A percentile compares a stretch with the other conserved stretches of the same genome.
Conservation (phyloP, 2,888 invertebrate species). For the Zygogramma bicolorata region DNA sequence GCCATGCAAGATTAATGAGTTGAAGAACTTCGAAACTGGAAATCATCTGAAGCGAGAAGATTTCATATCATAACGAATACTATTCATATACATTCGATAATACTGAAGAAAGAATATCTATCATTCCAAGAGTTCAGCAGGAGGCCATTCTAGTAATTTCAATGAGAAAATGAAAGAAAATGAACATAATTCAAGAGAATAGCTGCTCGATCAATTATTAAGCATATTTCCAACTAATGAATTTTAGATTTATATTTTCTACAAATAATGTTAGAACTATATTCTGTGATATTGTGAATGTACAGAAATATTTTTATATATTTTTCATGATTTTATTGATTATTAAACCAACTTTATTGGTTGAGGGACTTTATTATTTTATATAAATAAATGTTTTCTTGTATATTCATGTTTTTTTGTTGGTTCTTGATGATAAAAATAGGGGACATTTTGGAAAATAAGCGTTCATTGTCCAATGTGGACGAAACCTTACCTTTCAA, state of each 20-base stretch:
- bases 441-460: background rate
- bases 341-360: background rate
- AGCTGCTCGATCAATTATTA: too few relatives aligned
- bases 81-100: background rate
- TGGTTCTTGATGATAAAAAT: too few relatives aligned
- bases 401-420: background rate
- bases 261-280: background rate
- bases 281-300: constrained; percentile 29
- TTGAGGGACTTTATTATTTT: background rate
- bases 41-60: background rate
- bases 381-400: background rate
- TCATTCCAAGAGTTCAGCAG: too few relatives aligned
- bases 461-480: too few relatives aligned
- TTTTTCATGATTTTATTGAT: background rate
- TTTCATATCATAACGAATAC: background rate
- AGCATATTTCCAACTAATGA: too few relatives aligned
- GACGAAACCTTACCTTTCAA: too few relatives aligned
- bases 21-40: background rate
- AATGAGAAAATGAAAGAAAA: too few relatives aligned
- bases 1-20: constrained; percentile 78
- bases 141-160: too few relatives aligned
- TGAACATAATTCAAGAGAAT: too few relatives aligned
- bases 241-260: background rate
- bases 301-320: constrained; percentile 10
- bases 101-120: too few relatives aligned